Conservation (phyloP, 2,797 vertebrate genomes). For the Stomatorhinus walkeri region DNA sequence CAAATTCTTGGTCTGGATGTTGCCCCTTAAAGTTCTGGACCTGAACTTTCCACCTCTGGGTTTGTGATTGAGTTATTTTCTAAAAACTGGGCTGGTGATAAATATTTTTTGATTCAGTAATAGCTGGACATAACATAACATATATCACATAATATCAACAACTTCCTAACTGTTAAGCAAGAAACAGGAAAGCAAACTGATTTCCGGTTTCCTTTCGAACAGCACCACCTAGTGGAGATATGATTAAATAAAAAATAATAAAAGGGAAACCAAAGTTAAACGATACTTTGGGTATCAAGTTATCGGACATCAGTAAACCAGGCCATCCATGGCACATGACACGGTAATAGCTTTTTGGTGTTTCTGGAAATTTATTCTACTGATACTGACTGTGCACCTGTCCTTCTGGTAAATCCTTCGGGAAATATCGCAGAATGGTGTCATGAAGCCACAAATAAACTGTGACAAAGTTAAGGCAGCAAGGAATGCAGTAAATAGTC, state of each 20-base stretch:
- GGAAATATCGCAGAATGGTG: background rate
- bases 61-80: background rate
- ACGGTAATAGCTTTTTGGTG: background rate
- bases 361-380: background rate
- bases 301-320: background rate
- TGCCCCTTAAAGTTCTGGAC: background rate
- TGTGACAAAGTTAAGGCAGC: background rate
- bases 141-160: background rate
- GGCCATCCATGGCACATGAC: background rate
- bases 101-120: background rate
- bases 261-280: background rate
- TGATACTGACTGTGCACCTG: background rate
- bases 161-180: background rate
- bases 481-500: background rate
- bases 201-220: constrained; percentile 18
- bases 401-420: background rate
- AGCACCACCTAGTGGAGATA: constrained; percentile 53
- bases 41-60: background rate
- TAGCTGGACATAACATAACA: background rate
- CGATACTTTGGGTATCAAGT: background rate
- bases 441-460: background rate
- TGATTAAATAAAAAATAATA: background rate
- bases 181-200: background rate
- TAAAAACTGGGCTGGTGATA: background rate
- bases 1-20: background rate